Percentiles rank a stretch among this genome's conserved stretches.
phyloP scores from a whole-genome alignment of 1,140 invertebrate genomes.

The Lucilia cuprina region DNA sequence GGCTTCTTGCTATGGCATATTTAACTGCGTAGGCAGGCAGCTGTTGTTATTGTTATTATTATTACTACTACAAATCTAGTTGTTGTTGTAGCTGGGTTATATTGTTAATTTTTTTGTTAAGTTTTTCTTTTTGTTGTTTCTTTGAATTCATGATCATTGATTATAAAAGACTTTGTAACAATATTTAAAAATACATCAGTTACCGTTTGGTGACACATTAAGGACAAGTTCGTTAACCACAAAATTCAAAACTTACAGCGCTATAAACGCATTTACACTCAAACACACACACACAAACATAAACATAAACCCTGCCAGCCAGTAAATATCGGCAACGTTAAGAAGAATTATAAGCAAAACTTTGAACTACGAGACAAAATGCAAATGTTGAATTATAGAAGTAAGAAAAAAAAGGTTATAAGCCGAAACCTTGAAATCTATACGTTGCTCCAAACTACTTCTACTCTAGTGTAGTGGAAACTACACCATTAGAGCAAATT shows the following conservation, averaged over 20 bases:
- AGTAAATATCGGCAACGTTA: background rate
- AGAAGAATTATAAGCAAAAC: constrained; percentile 10
- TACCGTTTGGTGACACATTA: constrained; percentile 34
- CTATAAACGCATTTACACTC: background rate
- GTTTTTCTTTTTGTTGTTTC: background rate
- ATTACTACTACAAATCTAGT: background rate
- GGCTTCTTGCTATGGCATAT: constrained; percentile 17
- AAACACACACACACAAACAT: background rate
- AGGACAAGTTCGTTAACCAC: constrained; percentile 34
- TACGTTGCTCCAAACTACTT: background rate
- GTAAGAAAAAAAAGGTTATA: constrained; percentile 7
- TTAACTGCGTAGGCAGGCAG: constrained; percentile 30
- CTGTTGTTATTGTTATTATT: background rate
- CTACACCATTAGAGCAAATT: too few species aligned
- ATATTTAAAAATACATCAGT: constrained; percentile 35
- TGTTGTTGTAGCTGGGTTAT: background rate
- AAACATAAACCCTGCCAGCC: background rate
- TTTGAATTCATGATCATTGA: constrained; percentile 35
- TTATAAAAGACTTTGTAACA: constrained; percentile 30
- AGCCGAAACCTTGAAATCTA: constrained; percentile 28
- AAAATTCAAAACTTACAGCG: background rate
- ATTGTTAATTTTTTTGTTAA: background rate
- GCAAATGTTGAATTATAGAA: background rate
- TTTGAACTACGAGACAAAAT: constrained; percentile 14
- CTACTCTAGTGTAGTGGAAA: background rate